Conservation (phyloP, 1,140 invertebrate genomes). For the Venturia canescens region DNA sequence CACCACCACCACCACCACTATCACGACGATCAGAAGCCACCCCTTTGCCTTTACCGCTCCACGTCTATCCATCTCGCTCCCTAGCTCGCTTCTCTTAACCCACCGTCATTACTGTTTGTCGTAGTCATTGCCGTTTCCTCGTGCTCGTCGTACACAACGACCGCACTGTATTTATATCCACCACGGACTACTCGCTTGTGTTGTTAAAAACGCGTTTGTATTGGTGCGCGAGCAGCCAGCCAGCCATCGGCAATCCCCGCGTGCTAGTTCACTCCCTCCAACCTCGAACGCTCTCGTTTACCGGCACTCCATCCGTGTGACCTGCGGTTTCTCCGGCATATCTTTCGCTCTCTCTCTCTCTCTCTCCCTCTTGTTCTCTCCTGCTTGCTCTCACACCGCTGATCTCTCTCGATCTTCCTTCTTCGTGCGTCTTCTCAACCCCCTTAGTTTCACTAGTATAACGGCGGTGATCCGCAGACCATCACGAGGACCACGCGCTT, state of each 20-base stretch:
- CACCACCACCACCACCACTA: neutral
- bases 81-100: constrained; percentile 18
- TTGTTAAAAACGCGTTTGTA: constrained; percentile 41
- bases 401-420: constrained; percentile 32
- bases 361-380: constrained; percentile 31
- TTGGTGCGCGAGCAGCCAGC: constrained; percentile 24
- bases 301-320: constrained; percentile 49
- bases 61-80: constrained; percentile 23
- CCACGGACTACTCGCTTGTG: neutral
- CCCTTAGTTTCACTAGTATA: constrained; percentile 43
- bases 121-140: constrained; percentile 8
- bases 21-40: constrained; percentile 25
- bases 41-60: constrained; percentile 12
- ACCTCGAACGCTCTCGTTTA: constrained; percentile 37
- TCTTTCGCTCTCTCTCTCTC: constrained; percentile 36
- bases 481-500: constrained; percentile 35
- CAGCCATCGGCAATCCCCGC: constrained; percentile 16
- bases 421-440: constrained; percentile 12
- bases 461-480: constrained; percentile 49
- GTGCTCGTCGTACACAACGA: constrained; percentile 15
- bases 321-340: constrained; percentile 52
- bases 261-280: constrained; percentile 10
- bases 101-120: neutral
- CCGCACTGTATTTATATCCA: neutral
- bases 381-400: too few species aligned